Conservation (phyloP, 2,113 vertebrate species). For the Euleptes europaea region DNA sequence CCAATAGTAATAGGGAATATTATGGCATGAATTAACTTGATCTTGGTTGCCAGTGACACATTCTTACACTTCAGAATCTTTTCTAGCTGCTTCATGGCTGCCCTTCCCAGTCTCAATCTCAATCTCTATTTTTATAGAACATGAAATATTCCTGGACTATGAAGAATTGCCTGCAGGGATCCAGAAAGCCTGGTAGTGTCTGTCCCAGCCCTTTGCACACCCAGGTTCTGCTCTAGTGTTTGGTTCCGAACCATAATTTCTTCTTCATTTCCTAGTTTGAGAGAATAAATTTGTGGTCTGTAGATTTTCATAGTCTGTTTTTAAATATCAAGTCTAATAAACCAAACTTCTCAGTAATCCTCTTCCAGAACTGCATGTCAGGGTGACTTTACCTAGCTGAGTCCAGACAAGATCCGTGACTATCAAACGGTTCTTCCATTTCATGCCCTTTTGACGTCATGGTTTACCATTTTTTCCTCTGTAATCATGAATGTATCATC, state of each 20-base stretch:
- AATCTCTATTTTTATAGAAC: background rate
- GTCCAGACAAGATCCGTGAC: conserved; percentile 1
- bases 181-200: background rate
- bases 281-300: conserved; percentile 58
- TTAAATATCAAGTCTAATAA: conserved; percentile 5
- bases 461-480: too few relatives aligned
- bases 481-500: too few relatives aligned
- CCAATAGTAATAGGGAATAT: too few relatives aligned
- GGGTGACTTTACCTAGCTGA: background rate
- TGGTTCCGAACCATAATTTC: conserved; percentile 38
- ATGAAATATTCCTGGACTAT: conserved; percentile 8
- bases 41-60: too few relatives aligned
- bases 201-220: background rate
- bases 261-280: conserved; percentile 35
- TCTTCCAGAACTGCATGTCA: background rate
- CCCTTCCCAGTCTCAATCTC: too few relatives aligned
- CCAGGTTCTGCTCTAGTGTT: conserved; percentile 4
- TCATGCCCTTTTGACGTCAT: too few relatives aligned
- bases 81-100: too few relatives aligned
- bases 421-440: background rate
- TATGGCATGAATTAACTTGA: too few relatives aligned
- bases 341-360: conserved; percentile 54
- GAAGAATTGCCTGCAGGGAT: background rate
- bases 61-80: too few relatives aligned
- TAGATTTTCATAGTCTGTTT: background rate